Percentiles rank a stretch among this genome's conserved stretches.
These are phyloP conservation scores for Drosophila takahashii DNA, from an alignment of 1,140 invertebrate species.

Conservation along the genomic window DNA sequence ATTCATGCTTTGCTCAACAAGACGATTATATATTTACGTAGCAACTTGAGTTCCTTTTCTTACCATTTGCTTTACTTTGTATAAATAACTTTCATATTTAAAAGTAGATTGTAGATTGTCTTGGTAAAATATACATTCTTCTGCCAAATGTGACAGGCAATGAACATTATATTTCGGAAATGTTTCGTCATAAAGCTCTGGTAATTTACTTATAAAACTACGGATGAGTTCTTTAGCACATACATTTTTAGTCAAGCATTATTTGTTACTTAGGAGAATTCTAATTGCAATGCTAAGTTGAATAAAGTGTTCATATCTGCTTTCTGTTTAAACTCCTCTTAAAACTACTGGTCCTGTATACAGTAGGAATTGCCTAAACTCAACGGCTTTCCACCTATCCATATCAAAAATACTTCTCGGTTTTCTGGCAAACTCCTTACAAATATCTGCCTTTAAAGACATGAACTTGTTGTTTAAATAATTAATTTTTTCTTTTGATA, in stretches of 20 bases:
- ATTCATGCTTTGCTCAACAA: no score
- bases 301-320: neutral
- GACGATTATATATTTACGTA: no score
- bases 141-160: neutral
- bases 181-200: neutral
- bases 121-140: conserved; percentile 1
- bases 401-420: conserved; percentile 14
- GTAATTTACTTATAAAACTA: neutral
- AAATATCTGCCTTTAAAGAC: neutral
- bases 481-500: neutral
- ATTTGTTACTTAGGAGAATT: neutral
- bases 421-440: conserved; percentile 17
- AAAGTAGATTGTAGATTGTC: no score
- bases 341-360: conserved; percentile 27
- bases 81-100: conserved; percentile 2
- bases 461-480: no score
- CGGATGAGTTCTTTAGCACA: neutral
- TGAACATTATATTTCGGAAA: neutral
- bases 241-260: conserved; percentile 19
- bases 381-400: conserved; percentile 17
- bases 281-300: neutral
- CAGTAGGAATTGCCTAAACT: conserved; percentile 16
- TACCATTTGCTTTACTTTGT: conserved; percentile 11
- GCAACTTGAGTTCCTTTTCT: no score
- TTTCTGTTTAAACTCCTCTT: conserved; percentile 1